These are phyloP conservation scores for Athetis lepigone DNA, from an alignment of 2,888 invertebrate genomes.

Conservation along the genomic window DNA sequence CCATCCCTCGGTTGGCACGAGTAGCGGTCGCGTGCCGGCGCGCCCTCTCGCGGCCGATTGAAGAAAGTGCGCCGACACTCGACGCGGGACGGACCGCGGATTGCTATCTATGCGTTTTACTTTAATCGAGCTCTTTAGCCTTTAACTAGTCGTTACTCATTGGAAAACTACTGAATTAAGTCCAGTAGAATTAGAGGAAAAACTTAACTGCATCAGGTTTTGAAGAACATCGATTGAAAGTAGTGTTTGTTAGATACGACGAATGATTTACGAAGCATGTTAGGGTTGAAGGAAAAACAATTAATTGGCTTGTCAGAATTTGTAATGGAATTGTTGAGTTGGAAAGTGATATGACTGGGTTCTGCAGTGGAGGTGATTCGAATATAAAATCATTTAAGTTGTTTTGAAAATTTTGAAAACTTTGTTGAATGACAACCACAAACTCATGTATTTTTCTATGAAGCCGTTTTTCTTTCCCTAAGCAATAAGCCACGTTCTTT, in stretches of 20 bases:
- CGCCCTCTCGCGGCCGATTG: conserved; percentile 75
- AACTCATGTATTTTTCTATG: no score
- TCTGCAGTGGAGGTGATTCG: neutral
- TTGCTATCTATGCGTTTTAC: conserved; percentile 72
- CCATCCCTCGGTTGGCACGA: conserved; percentile 73
- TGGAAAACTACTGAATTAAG: conserved; percentile 54
- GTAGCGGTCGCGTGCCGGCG: conserved; percentile 88
- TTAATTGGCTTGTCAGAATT: conserved; percentile 19
- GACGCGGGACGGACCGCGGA: conserved; percentile 61
- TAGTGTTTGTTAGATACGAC: conserved; percentile 8
- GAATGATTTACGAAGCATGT: conserved; percentile 3
- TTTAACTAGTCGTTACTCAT: conserved; percentile 56
- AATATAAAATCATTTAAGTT: no score
- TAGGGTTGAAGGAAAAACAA: conserved; percentile 9
- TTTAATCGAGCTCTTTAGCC: conserved; percentile 65
- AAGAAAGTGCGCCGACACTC: conserved; percentile 77
- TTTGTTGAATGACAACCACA: no score
- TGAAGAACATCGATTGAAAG: conserved; percentile 26
- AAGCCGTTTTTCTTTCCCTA: no score
- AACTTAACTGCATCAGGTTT: conserved; percentile 33
- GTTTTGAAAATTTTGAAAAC: no score
- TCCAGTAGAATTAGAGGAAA: conserved; percentile 39
- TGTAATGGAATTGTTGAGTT: neutral
- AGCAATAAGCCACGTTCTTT: no score
- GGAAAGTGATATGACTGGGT: conserved; percentile 10